These are phyloP conservation scores for Zaprionus africanus DNA, from an alignment of 1,140 invertebrate genomes.

Conservation along the genomic window DNA sequence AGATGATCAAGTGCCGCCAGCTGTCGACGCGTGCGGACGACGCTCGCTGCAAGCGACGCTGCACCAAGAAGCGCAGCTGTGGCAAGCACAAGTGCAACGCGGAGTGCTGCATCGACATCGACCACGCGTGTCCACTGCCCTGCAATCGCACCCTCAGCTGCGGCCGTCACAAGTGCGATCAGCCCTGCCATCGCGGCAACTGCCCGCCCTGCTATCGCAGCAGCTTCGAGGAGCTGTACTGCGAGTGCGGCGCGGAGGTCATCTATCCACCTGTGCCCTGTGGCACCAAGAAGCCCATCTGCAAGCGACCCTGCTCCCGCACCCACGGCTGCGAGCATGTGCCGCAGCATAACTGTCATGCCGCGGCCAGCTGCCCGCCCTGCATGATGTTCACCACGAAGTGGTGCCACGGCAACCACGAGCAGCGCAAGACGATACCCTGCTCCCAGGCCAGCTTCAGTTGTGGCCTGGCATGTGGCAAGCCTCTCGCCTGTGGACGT, in stretches of 20 bases:
- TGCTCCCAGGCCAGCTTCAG: constrained; percentile 95
- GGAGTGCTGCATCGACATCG: constrained; percentile 93
- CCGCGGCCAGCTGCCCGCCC: constrained; percentile 91
- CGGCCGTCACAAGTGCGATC: constrained; percentile 94
- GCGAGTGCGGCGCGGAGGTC: constrained; percentile 94
- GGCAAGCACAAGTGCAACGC: constrained; percentile 95
- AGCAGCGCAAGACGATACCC: constrained; percentile 94
- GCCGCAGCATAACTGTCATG: constrained; percentile 88
- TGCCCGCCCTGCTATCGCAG: constrained; percentile 93
- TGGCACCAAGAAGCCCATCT: constrained; percentile 93
- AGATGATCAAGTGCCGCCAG: constrained; percentile 92
- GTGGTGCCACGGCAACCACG: constrained; percentile 95
- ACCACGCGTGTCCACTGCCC: constrained; percentile 93
- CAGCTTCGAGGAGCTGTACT: constrained; percentile 96
- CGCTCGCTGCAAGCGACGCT: constrained; percentile 93
- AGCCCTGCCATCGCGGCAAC: constrained; percentile 94
- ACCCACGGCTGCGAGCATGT: constrained; percentile 92
- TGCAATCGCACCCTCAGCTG: constrained; percentile 93
- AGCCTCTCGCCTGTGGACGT: constrained; percentile 90
- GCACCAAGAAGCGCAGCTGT: constrained; percentile 92
- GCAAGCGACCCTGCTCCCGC: constrained; percentile 91
- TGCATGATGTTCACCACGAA: constrained; percentile 95
- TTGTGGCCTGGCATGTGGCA: constrained; percentile 94
- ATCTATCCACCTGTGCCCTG: constrained; percentile 96
- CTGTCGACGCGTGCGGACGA: constrained; percentile 89